phyloP scores from a whole-genome alignment of 2,888 invertebrate species.

The Neoscelio sp. region DNA sequence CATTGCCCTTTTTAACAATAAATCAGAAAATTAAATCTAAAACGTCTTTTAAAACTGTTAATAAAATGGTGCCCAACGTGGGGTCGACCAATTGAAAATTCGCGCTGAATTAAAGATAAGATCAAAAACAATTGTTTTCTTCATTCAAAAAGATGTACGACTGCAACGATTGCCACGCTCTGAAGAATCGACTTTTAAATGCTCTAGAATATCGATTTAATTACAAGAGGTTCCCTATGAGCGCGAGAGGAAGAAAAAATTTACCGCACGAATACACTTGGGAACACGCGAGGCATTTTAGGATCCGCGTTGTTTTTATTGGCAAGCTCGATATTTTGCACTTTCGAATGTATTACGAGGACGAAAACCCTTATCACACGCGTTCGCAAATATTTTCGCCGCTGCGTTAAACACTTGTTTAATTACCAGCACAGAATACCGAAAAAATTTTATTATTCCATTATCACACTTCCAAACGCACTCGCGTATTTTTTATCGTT shows the following conservation, averaged over 20 bases:
- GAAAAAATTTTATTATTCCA: constrained; percentile 38
- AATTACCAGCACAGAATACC: constrained; percentile 28
- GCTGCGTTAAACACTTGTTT: constrained; percentile 30
- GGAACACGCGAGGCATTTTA: constrained; percentile 42
- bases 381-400: constrained; percentile 35
- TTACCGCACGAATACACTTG: constrained; percentile 33
- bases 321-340: constrained; percentile 37
- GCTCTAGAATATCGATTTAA: constrained; percentile 44
- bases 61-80: too few relatives aligned
- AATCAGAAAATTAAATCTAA: too few relatives aligned
- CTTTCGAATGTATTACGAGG: constrained; percentile 28
- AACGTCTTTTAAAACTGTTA: too few relatives aligned
- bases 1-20: too few relatives aligned
- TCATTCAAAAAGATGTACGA: not conserved
- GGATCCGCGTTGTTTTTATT: constrained; percentile 45
- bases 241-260: constrained; percentile 8
- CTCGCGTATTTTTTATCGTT: constrained; percentile 8
- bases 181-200: constrained; percentile 34
- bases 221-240: constrained; percentile 30
- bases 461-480: constrained; percentile 13
- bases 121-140: too few relatives aligned
- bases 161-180: not conserved
- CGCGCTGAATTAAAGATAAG: too few relatives aligned
- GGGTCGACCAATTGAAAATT: too few relatives aligned
- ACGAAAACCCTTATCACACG: constrained; percentile 20